Evolutionary conservation across 2,888 invertebrate species (phyloP).

Genomic region (Leucoma salicis): DNA sequence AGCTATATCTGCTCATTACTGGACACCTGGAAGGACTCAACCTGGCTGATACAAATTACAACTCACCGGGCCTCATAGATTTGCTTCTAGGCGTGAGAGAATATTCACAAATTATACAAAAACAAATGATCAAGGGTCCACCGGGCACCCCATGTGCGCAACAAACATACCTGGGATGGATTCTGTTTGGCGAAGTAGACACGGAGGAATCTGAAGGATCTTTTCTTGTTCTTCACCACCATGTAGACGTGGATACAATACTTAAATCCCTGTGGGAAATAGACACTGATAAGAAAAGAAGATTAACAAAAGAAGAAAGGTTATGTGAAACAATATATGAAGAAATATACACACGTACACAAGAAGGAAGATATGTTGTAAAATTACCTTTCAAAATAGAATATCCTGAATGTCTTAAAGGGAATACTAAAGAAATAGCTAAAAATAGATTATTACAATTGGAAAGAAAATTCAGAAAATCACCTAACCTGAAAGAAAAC

Average conservation of each 20-base stretch:
- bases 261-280: too few relatives aligned
- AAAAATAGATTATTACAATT: constrained; percentile 3
- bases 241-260: too few relatives aligned
- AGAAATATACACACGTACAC: constrained; percentile 9
- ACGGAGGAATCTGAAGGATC: background rate
- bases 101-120: background rate
- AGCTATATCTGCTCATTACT: background rate
- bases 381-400: background rate
- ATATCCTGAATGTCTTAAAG: constrained; percentile 4
- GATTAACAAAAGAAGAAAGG: background rate
- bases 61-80: too few relatives aligned
- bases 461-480: constrained; percentile 3
- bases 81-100: background rate
- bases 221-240: too few relatives aligned
- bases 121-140: background rate
- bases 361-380: constrained; percentile 5
- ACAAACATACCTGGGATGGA: background rate
- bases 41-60: background rate
- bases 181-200: background rate
- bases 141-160: constrained; percentile 3
- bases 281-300: too few relatives aligned
- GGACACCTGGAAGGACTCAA: background rate
- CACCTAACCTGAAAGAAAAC: background rate
- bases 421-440: constrained; percentile 1
- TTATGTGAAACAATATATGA: constrained; percentile 6